Base-by-base conservation (phyloP, 2,888 invertebrate genomes). In the Ceratothoa steindachneri region DNA sequence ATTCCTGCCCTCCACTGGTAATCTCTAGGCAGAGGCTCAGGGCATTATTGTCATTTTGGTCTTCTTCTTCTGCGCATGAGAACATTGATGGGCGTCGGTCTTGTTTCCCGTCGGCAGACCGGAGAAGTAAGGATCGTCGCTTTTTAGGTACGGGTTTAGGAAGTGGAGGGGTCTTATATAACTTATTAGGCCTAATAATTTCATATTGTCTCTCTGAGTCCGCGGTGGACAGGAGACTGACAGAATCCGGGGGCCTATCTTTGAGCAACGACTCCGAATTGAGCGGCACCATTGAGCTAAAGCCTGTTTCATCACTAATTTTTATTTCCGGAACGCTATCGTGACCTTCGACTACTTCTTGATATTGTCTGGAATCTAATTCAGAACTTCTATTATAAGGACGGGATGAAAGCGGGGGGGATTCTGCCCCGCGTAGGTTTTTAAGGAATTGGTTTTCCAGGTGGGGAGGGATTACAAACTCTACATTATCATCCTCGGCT, bases 161-260 rank as follows among this genome's bases (percentile, higher is more conserved):
- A 65, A 69, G 67, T 30, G 77, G 77, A 27, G 77, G 73, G 41
- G 75, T 77, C 31, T 68, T 75, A 66, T 77, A 77, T 65, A 77
- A 70, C 52, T 72, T 73, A 71, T 77, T 67, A 29, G 75, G 75
- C 53, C 75, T 69, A 31, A 77, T 74, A 52, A 72, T 68, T 73
- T 77, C 77, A 71, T 77, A 77, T 69, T 77, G 75, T 53, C 72
- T 52, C 67, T 75, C 77, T 2, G 77, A 77, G 71, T 77, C 77
- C 53, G 77, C 72, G 64, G 73, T 73, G 28, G 77, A 77, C 66
- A 75, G 71, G 68, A 77, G 71, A 71, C 77, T 77, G 55, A 77
- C 65, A 73, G 75, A 70, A 75, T 77, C 77, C 52, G 77, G 73
- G 66, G 75, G 72, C 68, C 73, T 74, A 67, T 70, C 71, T 70